Conservation (phyloP, 1,140 invertebrate genomes). For the Trachelipus rathkii region DNA sequence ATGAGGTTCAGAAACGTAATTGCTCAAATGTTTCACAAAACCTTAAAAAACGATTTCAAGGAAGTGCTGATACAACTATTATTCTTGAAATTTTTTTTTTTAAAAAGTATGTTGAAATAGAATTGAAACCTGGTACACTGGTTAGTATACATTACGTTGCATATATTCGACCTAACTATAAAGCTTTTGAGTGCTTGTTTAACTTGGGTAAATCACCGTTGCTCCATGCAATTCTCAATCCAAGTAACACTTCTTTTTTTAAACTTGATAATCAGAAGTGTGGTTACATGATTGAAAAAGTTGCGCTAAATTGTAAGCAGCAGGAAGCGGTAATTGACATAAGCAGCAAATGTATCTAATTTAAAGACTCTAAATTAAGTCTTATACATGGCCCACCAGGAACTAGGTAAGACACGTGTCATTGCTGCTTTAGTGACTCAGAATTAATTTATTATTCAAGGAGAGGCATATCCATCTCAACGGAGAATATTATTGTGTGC, state of each 20-base stretch:
- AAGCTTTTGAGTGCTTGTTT: conserved; percentile 29
- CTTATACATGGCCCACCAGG: conserved; percentile 69
- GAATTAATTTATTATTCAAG: conserved; percentile 51
- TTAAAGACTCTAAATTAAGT: conserved; percentile 56
- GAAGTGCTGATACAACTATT: not conserved
- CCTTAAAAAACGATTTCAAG: not conserved
- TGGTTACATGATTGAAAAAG: conserved; percentile 47
- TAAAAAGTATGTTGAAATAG: not conserved
- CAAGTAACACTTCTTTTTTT: conserved; percentile 20
- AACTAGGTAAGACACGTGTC: conserved; percentile 68
- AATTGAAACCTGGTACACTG: conserved; percentile 17
- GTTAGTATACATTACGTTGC: conserved; percentile 29
- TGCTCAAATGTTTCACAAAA: not conserved
- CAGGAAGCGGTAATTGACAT: conserved; percentile 52
- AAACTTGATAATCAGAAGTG: not conserved
- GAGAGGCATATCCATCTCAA: conserved; percentile 48
- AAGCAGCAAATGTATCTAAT: conserved; percentile 33
- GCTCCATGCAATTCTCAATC: conserved; percentile 26
- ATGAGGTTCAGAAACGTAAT: not conserved
- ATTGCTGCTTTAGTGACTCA: conserved; percentile 63
- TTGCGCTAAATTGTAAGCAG: conserved; percentile 55
- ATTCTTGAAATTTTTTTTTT: not conserved
- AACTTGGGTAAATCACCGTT: conserved; percentile 30
- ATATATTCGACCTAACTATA: conserved; percentile 27
- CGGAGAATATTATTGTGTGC: conserved; percentile 68